Evolutionary conservation across 2,888 invertebrate species (phyloP).

Genomic region (Pherbina coryleti): DNA sequence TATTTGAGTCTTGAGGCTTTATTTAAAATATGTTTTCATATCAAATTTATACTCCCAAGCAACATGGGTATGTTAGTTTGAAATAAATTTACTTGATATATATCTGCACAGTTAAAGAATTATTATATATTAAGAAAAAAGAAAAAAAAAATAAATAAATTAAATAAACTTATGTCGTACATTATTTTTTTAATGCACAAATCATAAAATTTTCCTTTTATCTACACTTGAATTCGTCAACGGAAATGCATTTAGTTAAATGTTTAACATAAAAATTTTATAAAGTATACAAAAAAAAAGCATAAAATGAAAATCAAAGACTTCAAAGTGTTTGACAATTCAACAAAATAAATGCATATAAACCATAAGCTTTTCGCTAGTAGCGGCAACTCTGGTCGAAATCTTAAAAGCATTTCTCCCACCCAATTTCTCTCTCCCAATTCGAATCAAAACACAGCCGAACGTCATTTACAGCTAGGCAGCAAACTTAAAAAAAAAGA

Average conservation of each 20-base stretch:
- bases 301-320: constrained; percentile 25
- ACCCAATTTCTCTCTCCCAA: too few relatives aligned
- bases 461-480: not conserved
- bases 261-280: not conserved
- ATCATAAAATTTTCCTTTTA: constrained; percentile 18
- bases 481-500: not conserved
- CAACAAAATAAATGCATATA: not conserved
- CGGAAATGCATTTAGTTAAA: constrained; percentile 30
- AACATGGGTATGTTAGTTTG: too few relatives aligned
- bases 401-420: constrained; percentile 20
- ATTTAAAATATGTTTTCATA: too few relatives aligned
- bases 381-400: constrained; percentile 23
- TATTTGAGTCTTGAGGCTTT: too few relatives aligned
- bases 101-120: too few relatives aligned
- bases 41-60: too few relatives aligned
- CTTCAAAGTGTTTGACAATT: constrained; percentile 25
- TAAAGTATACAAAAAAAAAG: not conserved
- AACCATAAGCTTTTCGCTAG: constrained; percentile 1
- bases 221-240: not conserved
- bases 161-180: not conserved
- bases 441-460: not conserved
- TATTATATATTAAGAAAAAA: too few relatives aligned
- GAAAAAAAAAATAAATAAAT: too few relatives aligned
- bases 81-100: too few relatives aligned
- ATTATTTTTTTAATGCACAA: constrained; percentile 1